Conservation (phyloP, 2,888 invertebrate species). For the Frankliniella fusca region DNA sequence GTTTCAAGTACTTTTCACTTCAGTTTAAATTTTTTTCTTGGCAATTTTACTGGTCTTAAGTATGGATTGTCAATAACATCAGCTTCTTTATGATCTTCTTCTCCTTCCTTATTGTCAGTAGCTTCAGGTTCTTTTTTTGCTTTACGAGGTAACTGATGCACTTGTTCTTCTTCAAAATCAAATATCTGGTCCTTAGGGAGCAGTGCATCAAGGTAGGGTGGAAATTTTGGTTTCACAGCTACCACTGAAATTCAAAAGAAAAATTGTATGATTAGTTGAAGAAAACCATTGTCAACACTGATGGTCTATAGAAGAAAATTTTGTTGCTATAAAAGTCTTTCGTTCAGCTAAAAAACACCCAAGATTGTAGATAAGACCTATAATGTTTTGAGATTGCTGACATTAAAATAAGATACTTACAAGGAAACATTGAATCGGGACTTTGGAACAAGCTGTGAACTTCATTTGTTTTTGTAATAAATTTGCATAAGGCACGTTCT, state of each 20-base stretch:
- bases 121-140: conserved; percentile 45
- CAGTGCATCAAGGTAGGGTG: conserved; percentile 79
- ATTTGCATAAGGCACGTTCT: conserved; percentile 87
- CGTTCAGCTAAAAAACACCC: not conserved
- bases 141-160: conserved; percentile 42
- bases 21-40: conserved; percentile 45
- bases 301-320: conserved; percentile 20
- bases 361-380: not conserved
- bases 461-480: conserved; percentile 89
- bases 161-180: conserved; percentile 77
- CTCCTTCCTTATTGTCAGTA: conserved; percentile 47
- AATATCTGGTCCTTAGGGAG: conserved; percentile 92
- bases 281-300: conserved; percentile 16
- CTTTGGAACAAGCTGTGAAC: conserved; percentile 86
- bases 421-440: conserved; percentile 82
- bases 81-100: conserved; percentile 50
- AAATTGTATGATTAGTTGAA: not conserved
- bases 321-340: conserved; percentile 11
- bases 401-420: conserved; percentile 54
- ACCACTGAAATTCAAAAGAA: conserved; percentile 63
- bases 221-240: conserved; percentile 76
- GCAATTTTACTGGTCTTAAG: conserved; percentile 53
- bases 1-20: conserved; percentile 30
- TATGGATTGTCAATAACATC: conserved; percentile 71
- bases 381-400: not conserved